These are phyloP conservation scores for Calliopum simillimum DNA, from an alignment of 2,888 invertebrate species.

Conservation along the genomic window DNA sequence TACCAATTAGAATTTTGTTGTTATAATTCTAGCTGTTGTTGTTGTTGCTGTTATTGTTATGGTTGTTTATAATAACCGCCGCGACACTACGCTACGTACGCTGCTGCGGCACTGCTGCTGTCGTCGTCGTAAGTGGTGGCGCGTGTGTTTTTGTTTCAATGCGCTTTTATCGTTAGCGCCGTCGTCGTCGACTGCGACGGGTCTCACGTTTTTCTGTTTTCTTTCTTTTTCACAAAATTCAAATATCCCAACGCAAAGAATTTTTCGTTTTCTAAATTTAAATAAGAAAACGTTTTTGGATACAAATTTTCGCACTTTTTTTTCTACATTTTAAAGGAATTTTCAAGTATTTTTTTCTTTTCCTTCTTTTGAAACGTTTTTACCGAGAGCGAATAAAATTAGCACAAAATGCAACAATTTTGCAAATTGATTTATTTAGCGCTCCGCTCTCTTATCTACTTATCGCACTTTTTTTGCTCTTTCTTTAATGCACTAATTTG, in stretches of 20 bases:
- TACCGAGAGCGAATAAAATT: too few species aligned
- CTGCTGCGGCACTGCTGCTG: slow-evolving; percentile 27
- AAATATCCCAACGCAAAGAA: slow-evolving; percentile 48
- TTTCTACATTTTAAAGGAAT: not conserved
- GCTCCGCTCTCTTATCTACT: not conserved
- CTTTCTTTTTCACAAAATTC: slow-evolving; percentile 6
- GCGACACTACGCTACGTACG: slow-evolving; percentile 22
- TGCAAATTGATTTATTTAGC: slow-evolving; percentile 17
- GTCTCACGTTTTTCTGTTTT: slow-evolving; percentile 9
- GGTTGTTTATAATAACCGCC: slow-evolving; percentile 35
- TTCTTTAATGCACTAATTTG: not conserved
- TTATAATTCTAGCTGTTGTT: slow-evolving; percentile 18
- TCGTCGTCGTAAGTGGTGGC: not conserved
- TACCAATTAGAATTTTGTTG: slow-evolving; percentile 42
- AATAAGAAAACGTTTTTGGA: slow-evolving; percentile 1
- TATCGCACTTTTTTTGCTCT: not conserved
- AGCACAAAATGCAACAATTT: not conserved
- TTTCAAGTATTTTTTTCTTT: not conserved
- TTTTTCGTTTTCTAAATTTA: slow-evolving; percentile 44
- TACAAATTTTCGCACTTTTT: not conserved
- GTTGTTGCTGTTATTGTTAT: slow-evolving; percentile 35
- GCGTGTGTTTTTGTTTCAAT: slow-evolving; percentile 17
- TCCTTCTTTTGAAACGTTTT: not conserved
- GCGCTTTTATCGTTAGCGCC: not conserved
- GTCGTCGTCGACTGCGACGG: slow-evolving; percentile 8